Evolutionary conservation across 2,113 vertebrate genomes (phyloP), one percentile per base, ranked within the genome.

Genomic region (Condylura cristata): DNA sequence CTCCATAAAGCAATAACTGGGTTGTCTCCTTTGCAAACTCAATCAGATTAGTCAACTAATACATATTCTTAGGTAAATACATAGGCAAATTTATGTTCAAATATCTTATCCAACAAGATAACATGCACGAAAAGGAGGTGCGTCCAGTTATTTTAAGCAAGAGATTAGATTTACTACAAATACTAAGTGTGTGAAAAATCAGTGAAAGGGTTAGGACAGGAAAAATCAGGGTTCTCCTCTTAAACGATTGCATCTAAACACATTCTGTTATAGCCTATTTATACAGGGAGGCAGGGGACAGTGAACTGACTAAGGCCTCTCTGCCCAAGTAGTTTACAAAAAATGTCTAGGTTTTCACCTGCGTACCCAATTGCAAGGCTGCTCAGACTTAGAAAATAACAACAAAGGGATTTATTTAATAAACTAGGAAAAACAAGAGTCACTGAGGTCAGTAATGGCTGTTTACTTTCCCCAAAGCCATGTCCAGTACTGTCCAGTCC

Each of bases 71-170:
- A 20, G n/a, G 8, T 87, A 81, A 76, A 28, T 18, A 93, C 24
- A 46, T 9, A 14, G 85, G 20, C 13, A 51, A 26, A 51, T 96
- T 39, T 44, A 4, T 58, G 89, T 16, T 68, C 41, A 83, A 94
- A 79, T 79, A 79, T 2, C 82, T 82, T 11, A 72, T 24, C 13
- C 68, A 28, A 53, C 10, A 30, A 17, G 32, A 44, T 34, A 82
- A 91, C 65, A 95, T 71, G 3, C 5, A 80, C 7, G 17, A 76
- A 86, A 84, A 32, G 18, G 20, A 81, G 89, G 78, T 20, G 2
- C 91, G 79, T 48, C 11, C 56, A 90, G 30, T 71, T 82, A 66
- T 28, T 78, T 91, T 56, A 88, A 80, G 63, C 22, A 89, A 53
- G 65, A 8, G 2, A 84, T 37, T 74, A 6, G 2, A 84, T 48